Conservation (phyloP, 2,888 invertebrate genomes). For the Sympetrum striolatum region DNA sequence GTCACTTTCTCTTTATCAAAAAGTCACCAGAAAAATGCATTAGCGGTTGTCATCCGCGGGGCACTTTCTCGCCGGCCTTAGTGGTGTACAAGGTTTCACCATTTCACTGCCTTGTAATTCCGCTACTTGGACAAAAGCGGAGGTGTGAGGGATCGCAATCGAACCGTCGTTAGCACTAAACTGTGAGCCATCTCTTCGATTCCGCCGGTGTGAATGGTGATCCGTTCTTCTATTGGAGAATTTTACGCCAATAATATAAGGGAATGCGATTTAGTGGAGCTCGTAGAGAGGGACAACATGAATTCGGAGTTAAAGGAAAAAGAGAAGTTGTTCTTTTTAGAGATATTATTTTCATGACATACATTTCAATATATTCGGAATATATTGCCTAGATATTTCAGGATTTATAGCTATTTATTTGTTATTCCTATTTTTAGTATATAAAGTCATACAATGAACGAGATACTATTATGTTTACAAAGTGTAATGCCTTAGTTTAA, state of each 20-base stretch:
- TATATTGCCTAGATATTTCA: no score
- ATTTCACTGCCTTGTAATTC: slow-evolving; percentile 15
- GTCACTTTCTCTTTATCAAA: slow-evolving; percentile 44
- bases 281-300: not conserved
- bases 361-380: no score
- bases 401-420: no score
- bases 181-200: not conserved
- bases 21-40: slow-evolving; percentile 43
- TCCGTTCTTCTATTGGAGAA: not conserved
- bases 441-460: no score
- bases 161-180: not conserved
- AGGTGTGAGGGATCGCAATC: not conserved
- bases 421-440: no score
- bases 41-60: slow-evolving; percentile 35
- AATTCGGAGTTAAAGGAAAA: no score
- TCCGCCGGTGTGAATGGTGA: not conserved
- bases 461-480: no score
- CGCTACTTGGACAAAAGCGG: not conserved
- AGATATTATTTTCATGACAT: no score
- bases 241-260: not conserved
- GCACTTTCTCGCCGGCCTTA: slow-evolving; percentile 6
- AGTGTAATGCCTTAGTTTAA: no score
- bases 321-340: not conserved
- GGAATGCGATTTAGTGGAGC: not conserved
- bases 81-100: slow-evolving; percentile 27